Evolutionary conservation across 2,888 invertebrate species (phyloP), one percentile per base, ranked within the genome.

Genomic region (Prosapia bicincta): DNA sequence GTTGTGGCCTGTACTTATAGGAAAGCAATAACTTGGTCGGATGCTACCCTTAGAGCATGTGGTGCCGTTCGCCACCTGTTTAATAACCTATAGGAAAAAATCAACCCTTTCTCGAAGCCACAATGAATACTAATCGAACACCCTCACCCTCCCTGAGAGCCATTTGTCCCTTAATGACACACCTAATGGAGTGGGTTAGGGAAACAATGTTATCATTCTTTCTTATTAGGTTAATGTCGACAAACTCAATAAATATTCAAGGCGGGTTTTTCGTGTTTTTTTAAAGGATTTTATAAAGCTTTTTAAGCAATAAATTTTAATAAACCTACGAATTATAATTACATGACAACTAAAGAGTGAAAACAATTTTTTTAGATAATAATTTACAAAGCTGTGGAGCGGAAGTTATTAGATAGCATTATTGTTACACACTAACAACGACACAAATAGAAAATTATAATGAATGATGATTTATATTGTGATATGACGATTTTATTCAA

Each of bases 21-120:
- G 54, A 54, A 54, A 54, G 20, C 20, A 20, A 20, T 54, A 10
- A 54, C 20, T 9, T 54, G 10, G 3, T 20, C 20, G n/a, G 54
- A 20, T 54, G 54, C 13, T 54, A 20, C 54, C 54, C 20, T 54
- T 54, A 54, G 20, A 54, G 20, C 54, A 54, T 54, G 20, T 54
- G 54, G 54, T 54, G 54, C 23, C 71, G 68, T 25, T 24, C 69
- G 15, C 76, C 76, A 76, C 76, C 76, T 76, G 76, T 71, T 76
- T 74, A 74, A 68, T 71, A 71, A 28, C 71, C 76, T 71, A 76
- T 76, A 76, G 20, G 54, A 20, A 76, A 76, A 76, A 76, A 76
- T 76, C 76, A 76, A 76, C 76, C 76, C 76, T 76, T 76, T 76
- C 76, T 71, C 70, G 73, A 54, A 54, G 66, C 32, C 66, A 72